Conservation (phyloP, 2,113 vertebrate genomes). For the Tauraco erythrolophus region DNA sequence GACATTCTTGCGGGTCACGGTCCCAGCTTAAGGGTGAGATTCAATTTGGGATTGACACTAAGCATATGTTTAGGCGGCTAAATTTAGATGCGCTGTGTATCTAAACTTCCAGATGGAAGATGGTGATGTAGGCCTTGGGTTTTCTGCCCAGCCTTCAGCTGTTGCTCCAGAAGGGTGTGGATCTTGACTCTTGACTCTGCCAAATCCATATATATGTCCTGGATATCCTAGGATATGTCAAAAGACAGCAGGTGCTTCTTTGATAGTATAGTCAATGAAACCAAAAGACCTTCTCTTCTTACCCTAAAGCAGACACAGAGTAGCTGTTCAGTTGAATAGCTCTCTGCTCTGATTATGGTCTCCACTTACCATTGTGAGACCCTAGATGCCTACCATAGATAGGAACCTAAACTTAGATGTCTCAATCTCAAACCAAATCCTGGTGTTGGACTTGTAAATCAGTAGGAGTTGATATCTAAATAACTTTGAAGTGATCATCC, state of each 20-base stretch:
- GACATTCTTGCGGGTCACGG: background rate
- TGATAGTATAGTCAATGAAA: background rate
- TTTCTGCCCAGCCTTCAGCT: background rate
- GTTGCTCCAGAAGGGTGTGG: background rate
- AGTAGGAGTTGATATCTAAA: background rate
- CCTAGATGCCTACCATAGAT: background rate
- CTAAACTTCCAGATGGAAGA: background rate
- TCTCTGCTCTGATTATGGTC: background rate
- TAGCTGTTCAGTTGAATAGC: background rate
- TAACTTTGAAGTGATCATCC: background rate
- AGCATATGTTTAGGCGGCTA: background rate
- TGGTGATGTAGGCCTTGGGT: background rate
- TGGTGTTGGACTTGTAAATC: background rate
- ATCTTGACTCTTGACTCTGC: background rate
- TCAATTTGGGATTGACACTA: background rate
- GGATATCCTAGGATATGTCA: background rate
- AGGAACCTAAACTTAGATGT: background rate
- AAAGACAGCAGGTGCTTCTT: background rate
- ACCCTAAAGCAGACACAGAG: background rate
- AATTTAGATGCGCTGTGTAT: background rate
- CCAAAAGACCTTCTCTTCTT: background rate
- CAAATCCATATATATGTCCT: background rate
- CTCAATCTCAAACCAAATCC: background rate
- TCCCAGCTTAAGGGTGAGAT: background rate
- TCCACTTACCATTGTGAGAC: background rate